Evolutionary conservation across 2,888 invertebrate species (phyloP).

Genomic region (Pimpla rufipes): DNA sequence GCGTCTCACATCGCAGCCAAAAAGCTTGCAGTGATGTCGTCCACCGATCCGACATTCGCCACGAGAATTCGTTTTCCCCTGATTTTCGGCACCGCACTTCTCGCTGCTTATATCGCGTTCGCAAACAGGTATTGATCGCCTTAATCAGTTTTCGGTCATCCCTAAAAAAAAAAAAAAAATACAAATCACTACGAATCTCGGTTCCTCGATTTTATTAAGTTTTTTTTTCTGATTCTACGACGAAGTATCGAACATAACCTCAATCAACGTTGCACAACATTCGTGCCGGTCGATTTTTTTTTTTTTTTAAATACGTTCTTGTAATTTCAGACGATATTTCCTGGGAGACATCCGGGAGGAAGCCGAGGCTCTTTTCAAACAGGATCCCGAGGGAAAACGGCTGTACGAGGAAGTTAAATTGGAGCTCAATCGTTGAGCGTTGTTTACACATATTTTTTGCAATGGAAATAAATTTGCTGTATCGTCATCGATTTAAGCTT

Average conservation of each 20-base stretch:
- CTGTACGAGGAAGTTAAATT: constrained; percentile 31
- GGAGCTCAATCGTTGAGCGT: constrained; percentile 27
- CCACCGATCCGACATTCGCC: neutral
- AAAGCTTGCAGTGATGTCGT: constrained; percentile 1
- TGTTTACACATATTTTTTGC: neutral
- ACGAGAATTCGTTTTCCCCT: constrained; percentile 19
- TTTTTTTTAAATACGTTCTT: neutral
- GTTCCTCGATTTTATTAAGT: neutral
- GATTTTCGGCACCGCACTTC: constrained; percentile 33
- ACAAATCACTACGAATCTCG: neutral
- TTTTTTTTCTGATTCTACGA: neutral
- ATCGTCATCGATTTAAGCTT: neutral
- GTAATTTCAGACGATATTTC: constrained; percentile 55
- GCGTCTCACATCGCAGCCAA: neutral
- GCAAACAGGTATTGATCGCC: constrained; percentile 47
- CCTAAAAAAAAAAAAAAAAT: neutral
- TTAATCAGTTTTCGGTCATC: neutral
- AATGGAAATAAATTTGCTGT: neutral
- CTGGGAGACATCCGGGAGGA: constrained; percentile 53
- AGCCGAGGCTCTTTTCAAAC: constrained; percentile 29
- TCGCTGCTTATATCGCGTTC: constrained; percentile 43
- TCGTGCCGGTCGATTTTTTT: neutral
- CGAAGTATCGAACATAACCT: constrained; percentile 12
- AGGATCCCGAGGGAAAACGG: constrained; percentile 20
- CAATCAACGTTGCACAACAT: neutral